Base-by-base conservation (phyloP, 2,113 vertebrate genomes). In the Podiceps cristatus region DNA sequence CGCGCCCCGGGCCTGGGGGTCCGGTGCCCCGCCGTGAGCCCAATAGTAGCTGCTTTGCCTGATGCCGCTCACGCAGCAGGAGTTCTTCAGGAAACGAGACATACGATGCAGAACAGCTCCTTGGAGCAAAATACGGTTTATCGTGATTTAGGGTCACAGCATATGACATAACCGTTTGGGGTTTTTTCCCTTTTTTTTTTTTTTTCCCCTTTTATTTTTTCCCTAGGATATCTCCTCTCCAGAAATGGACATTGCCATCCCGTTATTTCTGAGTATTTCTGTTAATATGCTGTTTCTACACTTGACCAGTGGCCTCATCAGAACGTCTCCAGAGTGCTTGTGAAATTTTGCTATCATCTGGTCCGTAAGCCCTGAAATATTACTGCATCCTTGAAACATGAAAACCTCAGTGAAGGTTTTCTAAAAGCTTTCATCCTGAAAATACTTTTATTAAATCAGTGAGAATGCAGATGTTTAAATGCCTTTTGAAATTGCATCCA, bases 391-490 rank as follows among this genome's bases (percentile, higher is more conserved):
- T 64, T 40, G 55, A 69, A 58, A 31, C 10, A 23, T 33, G 37
- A 37, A 37, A 6, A 37, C 20, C 50, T 64, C 18, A 47, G 50
- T 28, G 18, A 27, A 42, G 28, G 14, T 12, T 47, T 40, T 27
- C 23, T 0, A 52, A 63, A 76, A 69, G 14, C 40, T 78, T 56
- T 50, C 18, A 0, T 33, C 47, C 12, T 28, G 18, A 13, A 24
- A 47, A 10, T 17, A 3, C 28, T 28, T n/a, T 5, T 4, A 3
- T 5, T 22, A 28, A 28, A 28, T 2, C 24, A 11, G 0, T 1
- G 17, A 10, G 44, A 12, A 33, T 6, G 16, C 9, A 13, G 33
- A 0, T 5, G 12, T 40, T 27, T 44, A 11, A 66, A 2, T 9
- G 17, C 29, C 28, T n/a, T 55, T 14, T 8, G 33, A 37, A 5